Evolutionary conservation across 2,113 vertebrate species (phyloP).

Genomic region (Xenopus tropicalis): DNA sequence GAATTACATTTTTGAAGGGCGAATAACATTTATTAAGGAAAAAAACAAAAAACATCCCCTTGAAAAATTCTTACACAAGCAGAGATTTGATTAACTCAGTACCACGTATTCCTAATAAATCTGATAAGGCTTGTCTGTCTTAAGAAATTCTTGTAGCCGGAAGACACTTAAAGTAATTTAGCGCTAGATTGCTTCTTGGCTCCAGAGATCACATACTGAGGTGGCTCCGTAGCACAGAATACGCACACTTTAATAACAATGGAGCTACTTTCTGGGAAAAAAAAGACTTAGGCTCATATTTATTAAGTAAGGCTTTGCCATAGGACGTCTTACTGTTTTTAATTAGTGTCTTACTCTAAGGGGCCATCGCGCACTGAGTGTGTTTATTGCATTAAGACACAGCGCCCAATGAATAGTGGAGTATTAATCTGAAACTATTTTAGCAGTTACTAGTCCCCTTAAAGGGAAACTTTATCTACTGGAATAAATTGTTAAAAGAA

Average conservation of each 20-base stretch:
- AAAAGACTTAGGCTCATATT: background rate
- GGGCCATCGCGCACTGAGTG: too few relatives aligned
- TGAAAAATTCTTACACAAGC: background rate
- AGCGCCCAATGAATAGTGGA: too few relatives aligned
- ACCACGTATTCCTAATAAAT: conserved; percentile 17
- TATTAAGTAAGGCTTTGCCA: background rate
- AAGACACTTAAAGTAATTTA: conserved; percentile 28
- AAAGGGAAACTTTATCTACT: too few relatives aligned
- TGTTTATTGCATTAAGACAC: too few relatives aligned
- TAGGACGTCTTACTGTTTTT: background rate
- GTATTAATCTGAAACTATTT: too few relatives aligned
- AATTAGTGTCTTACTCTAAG: too few relatives aligned
- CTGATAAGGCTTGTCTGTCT: conserved; percentile 8
- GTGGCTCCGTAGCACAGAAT: background rate
- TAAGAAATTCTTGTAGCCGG: conserved; percentile 31
- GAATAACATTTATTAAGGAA: too few relatives aligned
- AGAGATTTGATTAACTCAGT: conserved; percentile 23
- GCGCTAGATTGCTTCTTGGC: conserved; percentile 20
- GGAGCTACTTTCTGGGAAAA: background rate
- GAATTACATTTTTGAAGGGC: too few relatives aligned
- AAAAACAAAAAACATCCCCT: too few relatives aligned
- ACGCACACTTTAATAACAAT: background rate
- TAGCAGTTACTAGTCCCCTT: too few relatives aligned
- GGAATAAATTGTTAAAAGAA: too few relatives aligned
- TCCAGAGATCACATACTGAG: conserved; percentile 1